These are phyloP conservation scores for Metacarcinus magister DNA, from an alignment of 2,888 invertebrate species.

Conservation along the genomic window DNA sequence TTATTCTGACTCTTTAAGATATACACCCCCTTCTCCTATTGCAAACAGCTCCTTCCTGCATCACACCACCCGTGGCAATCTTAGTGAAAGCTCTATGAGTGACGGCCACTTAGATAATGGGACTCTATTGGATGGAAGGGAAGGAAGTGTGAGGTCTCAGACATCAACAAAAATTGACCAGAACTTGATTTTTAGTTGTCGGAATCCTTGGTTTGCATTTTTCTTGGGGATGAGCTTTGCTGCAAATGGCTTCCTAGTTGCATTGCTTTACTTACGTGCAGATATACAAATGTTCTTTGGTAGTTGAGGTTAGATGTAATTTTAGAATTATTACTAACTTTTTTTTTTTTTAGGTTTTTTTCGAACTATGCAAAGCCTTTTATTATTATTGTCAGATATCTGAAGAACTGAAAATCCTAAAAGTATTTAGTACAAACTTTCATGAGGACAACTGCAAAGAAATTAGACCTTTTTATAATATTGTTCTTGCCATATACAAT, in stretches of 20 bases:
- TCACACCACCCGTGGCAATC: slow-evolving; percentile 51
- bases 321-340: neutral
- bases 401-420: slow-evolving; percentile 32
- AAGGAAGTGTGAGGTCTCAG: neutral
- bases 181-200: slow-evolving; percentile 27
- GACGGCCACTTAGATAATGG: neutral
- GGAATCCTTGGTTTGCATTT: slow-evolving; percentile 79
- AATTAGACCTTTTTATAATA: neutral
- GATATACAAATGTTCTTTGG: slow-evolving; percentile 62
- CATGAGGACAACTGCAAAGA: neutral
- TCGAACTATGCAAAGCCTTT: neutral
- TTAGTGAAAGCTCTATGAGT: slow-evolving; percentile 61
- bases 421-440: slow-evolving; percentile 40
- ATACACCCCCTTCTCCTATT: slow-evolving; percentile 68
- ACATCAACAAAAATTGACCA: neutral
- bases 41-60: slow-evolving; percentile 52
- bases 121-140: neutral
- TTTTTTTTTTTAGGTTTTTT: neutral
- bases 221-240: slow-evolving; percentile 80
- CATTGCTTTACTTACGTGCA: slow-evolving; percentile 62
- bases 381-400: neutral
- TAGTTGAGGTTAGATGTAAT: slow-evolving; percentile 8
- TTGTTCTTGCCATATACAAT: neutral
- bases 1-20: slow-evolving; percentile 63
- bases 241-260: slow-evolving; percentile 78